Conservation (phyloP, 2,888 invertebrate genomes). For the Acholoe squamosa region DNA sequence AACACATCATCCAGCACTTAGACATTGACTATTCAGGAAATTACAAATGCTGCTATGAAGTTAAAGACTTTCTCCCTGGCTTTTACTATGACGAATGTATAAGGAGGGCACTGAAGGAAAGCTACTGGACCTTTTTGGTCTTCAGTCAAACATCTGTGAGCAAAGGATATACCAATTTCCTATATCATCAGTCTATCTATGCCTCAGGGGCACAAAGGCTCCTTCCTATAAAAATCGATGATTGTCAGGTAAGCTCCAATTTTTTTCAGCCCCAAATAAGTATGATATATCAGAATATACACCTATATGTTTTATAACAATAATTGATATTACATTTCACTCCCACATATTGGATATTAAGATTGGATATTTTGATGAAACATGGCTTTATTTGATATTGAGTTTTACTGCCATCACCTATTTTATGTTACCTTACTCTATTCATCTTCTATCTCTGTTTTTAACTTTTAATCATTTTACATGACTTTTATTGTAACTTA, state of each 20-base stretch:
- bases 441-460: too few relatives aligned
- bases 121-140: background rate
- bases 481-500: too few relatives aligned
- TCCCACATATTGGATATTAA: too few relatives aligned
- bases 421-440: too few relatives aligned
- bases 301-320: too few relatives aligned
- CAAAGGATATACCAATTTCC: background rate
- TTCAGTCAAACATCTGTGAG: background rate
- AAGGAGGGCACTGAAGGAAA: background rate
- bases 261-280: background rate
- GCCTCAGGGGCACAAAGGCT: background rate
- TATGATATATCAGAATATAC: too few relatives aligned
- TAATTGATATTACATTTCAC: too few relatives aligned
- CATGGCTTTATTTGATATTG: too few relatives aligned
- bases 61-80: conserved; percentile 2
- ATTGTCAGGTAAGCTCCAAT: background rate
- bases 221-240: conserved; percentile 27
- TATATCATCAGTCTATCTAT: background rate
- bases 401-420: too few relatives aligned
- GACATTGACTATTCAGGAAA: background rate
- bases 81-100: background rate
- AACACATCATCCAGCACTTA: background rate
- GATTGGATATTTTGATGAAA: too few relatives aligned
- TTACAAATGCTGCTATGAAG: conserved; percentile 32
- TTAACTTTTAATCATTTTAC: too few relatives aligned